Conservation (phyloP, 2,797 vertebrate species). For the Molossus alvarezi region DNA sequence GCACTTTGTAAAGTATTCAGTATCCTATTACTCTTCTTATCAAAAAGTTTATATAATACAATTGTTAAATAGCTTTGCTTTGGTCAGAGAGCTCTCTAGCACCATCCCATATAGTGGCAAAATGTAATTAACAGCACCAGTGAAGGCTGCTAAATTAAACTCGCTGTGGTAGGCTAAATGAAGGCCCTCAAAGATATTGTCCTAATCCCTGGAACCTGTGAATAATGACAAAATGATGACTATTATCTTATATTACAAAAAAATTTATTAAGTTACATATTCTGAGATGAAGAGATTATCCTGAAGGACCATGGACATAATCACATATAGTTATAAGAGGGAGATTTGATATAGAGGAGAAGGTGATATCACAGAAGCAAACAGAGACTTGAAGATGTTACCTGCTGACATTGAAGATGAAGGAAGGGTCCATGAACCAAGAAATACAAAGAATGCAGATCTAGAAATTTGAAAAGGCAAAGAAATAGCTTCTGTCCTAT, state of each 20-base stretch:
- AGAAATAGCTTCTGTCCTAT: neutral
- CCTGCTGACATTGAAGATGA: neutral
- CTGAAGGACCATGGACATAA: neutral
- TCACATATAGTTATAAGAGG: neutral
- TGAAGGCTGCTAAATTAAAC: neutral
- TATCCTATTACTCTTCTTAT: neutral
- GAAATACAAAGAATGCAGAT: neutral
- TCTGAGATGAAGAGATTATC: neutral
- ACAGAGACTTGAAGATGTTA: neutral
- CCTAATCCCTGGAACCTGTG: neutral
- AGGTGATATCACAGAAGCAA: neutral
- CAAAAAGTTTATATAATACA: neutral
- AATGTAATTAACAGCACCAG: neutral
- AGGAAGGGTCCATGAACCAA: neutral
- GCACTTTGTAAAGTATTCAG: neutral
- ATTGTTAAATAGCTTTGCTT: neutral
- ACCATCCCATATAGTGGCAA: neutral
- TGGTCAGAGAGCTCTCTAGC: neutral
- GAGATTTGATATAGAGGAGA: neutral
- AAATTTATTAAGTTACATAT: neutral
- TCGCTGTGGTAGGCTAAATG: neutral
- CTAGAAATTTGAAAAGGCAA: neutral
- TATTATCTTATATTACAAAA: neutral
- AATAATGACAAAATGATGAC: neutral
- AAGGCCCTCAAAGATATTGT: neutral